A percentile compares a stretch with the other conserved stretches of the same genome.
Conservation (phyloP, 2,113 vertebrate genomes). For the Holacanthus passer region DNA sequence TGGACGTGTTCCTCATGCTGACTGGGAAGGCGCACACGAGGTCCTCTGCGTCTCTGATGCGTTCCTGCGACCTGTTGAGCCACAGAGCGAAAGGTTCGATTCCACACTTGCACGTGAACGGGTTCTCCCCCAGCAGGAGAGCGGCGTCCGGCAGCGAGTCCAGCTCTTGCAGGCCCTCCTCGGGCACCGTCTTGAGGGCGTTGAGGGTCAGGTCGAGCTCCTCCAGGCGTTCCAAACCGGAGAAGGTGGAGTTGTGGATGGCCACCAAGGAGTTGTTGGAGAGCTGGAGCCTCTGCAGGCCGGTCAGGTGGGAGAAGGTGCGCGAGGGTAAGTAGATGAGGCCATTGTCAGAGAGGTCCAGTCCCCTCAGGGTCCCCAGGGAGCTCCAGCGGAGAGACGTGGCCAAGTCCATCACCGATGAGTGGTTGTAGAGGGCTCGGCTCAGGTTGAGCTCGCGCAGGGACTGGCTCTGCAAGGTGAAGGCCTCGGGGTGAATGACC, state of each 20-base stretch:
- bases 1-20: conserved; percentile 80
- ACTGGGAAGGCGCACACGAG: conserved; percentile 79
- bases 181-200: conserved; percentile 76
- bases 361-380: conserved; percentile 59
- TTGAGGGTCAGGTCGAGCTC: conserved; percentile 85
- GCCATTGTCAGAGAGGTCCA: conserved; percentile 80
- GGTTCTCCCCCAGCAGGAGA: conserved; percentile 82
- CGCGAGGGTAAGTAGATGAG: conserved; percentile 70
- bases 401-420: conserved; percentile 65
- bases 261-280: conserved; percentile 86
- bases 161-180: conserved; percentile 81
- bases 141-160: conserved; percentile 67
- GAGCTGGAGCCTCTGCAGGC: conserved; percentile 76
- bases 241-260: conserved; percentile 82
- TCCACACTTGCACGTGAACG: conserved; percentile 83
- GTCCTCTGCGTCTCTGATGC: conserved; percentile 64
- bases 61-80: conserved; percentile 81
- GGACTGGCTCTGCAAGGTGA: conserved; percentile 74
- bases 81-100: conserved; percentile 82
- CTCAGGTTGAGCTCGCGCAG: conserved; percentile 87
- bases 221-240: conserved; percentile 77
- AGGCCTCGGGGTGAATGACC: conserved; percentile 82
- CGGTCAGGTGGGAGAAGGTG: conserved; percentile 63
- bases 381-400: conserved; percentile 71
- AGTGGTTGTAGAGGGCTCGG: conserved; percentile 83